Base-by-base conservation (phyloP, 2,797 vertebrate species). In the Bucorvus abyssinicus region DNA sequence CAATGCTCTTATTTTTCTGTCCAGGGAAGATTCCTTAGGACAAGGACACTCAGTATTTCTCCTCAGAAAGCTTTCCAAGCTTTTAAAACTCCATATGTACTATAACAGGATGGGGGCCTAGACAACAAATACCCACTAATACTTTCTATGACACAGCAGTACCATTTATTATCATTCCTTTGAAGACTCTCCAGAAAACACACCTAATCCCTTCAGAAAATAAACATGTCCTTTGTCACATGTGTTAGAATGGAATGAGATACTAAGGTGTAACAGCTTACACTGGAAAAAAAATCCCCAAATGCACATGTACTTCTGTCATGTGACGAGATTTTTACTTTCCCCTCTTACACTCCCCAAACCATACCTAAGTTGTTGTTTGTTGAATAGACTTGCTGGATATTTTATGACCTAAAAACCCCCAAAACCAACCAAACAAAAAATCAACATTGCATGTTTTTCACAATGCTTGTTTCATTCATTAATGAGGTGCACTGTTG, bases 381-480 rank as follows among this genome's bases (percentile, higher is more conserved):
- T 83, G 24, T 34, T 61, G 74, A 63, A 75, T 15, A 70, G 42
- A 82, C 21, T 49, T 77, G 69, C 49, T 89, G 71, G n/a, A 76
- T 23, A 89, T 36, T 57, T 85, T 87, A 78, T 44, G 56, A 92
- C 84, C 92, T 94, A 83, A 89, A 91, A 94, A 81, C 38, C 38
- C 38, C 38, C 32, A 42, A 47, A 30, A 34, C 30, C 6, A 23
- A 27, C 38, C 16, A 18, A 38, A 19, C 12, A 40, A 40, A 40
- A 53, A 69, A 89, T 68, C n/a, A 92, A 84, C 78, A 92, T 13
- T 75, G 74, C 17, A 53, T 80, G 45, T 50, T 94, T 95, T 71
- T 93, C 57, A 89, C 27, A 85, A 60, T 16, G 7, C 29, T 71
- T 53, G 29, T 78, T 93, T 74, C 49, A 74, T 67, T 83, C 27